Base-by-base conservation (phyloP, 64 coral and sea anemone species). In the Montipora foliosa region DNA sequence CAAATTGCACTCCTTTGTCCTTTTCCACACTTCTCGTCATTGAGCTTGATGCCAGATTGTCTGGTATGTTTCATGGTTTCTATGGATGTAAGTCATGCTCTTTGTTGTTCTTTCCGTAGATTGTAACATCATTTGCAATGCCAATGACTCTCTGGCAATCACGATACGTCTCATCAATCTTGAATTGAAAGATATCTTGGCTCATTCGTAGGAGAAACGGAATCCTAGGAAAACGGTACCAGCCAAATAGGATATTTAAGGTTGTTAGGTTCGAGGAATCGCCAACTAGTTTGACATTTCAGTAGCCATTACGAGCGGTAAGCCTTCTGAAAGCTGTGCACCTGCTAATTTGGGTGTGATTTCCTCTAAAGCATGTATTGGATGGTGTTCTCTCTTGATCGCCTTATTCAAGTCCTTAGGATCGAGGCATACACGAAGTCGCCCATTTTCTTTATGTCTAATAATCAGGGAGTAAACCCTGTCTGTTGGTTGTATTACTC, bases 151-250 rank as follows among this genome's bases (percentile, higher is more conserved):
- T 81, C 51, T 62, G 69, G 52, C 91, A 92, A 57, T 92, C 45
- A 29, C 91, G 51, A 50, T 84, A 84, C 47, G 55, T 78, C 44
- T 84, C 68, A 66, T 92, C 81, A 44, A 87, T 77, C 67, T 92
- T 75, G 19, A 84, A 84, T 53, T 92, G 80, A 64, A 92, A 78
- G 16, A 92, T 72, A 76, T 92, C 90, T 85, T 92, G 90, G n/a
- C 79, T 84, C 79, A 92, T 83, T 68, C 69, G 78, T 73, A 84
- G 80, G 72, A 80, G 81, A 85, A 92, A 92, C 15, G 68, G 81
- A 48, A 92, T 75, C 83, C 90, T 92, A 44, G 76, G 79, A 55
- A 92, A 92, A 84, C 80, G 49, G 50, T 77, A 92, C 57, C 90
- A 49, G 20, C 80, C 47, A 6, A 79, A 79, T 49, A 47, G 76